phyloP scores from a whole-genome alignment of 2,113 vertebrate species.

The Alexandromys fortis region DNA sequence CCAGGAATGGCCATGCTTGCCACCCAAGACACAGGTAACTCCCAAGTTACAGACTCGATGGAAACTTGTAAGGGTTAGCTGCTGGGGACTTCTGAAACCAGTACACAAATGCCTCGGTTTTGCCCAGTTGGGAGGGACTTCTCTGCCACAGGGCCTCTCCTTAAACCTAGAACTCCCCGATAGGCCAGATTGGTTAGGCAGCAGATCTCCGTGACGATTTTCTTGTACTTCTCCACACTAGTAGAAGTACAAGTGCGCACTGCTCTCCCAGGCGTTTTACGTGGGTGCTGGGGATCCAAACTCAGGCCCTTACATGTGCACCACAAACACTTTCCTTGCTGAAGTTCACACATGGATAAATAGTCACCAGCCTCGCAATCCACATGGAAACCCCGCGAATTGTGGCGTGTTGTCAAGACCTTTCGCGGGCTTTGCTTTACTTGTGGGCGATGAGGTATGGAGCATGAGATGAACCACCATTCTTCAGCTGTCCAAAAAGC shows the following conservation, averaged over 20 bases:
- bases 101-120: accelerated
- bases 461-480: background rate
- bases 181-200: background rate
- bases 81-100: background rate
- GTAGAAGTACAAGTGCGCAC: background rate
- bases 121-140: background rate
- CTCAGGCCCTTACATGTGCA: background rate
- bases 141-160: background rate
- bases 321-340: background rate
- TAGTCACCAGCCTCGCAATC: background rate
- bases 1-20: background rate
- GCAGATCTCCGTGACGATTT: background rate
- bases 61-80: accelerated
- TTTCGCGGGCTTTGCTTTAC: background rate
- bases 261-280: background rate
- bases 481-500: background rate
- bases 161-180: background rate
- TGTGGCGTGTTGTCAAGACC: background rate
- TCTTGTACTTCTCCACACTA: background rate
- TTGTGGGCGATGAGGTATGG: background rate
- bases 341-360: background rate
- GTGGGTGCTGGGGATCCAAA: background rate
- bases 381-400: background rate
- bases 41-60: accelerated
- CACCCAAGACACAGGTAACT: accelerated